Conservation (phyloP, 2,888 invertebrate genomes). For the Artemia sinica region DNA sequence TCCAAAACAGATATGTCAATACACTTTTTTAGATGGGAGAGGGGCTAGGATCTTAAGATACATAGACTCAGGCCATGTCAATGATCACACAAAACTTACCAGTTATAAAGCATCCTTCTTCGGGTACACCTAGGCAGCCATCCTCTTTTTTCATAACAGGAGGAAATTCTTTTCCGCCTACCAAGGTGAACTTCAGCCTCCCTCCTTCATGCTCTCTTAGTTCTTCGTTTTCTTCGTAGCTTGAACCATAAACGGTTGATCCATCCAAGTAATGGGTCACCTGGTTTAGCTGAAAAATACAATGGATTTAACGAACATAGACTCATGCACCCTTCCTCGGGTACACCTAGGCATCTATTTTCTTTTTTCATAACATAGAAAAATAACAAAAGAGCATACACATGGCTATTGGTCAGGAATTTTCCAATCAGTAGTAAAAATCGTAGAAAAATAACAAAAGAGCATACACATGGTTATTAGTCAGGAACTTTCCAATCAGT, state of each 20-base stretch:
- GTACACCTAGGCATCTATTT: background rate
- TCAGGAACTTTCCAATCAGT: too few species aligned
- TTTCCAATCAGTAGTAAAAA: too few species aligned
- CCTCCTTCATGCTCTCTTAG: conserved; percentile 52
- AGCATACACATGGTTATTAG: too few species aligned
- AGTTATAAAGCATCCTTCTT: conserved; percentile 7
- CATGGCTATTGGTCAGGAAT: too few species aligned
- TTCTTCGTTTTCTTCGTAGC: conserved; percentile 44
- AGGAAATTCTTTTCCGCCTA: conserved; percentile 15
- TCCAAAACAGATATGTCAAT: too few species aligned
- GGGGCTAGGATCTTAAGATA: too few species aligned
- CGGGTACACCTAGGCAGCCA: background rate
- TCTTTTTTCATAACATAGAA: conserved; percentile 13
- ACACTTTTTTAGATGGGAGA: too few species aligned
- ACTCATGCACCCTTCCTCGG: conserved; percentile 10
- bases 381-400: too few species aligned
- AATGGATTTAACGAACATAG: too few species aligned
- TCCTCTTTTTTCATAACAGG: conserved; percentile 11
- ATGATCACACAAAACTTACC: conserved; percentile 12
- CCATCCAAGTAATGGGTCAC: conserved; percentile 58
- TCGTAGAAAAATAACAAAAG: too few species aligned
- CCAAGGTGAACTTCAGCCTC: conserved; percentile 17
- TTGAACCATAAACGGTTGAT: conserved; percentile 63
- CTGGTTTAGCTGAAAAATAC: conserved; percentile 38
- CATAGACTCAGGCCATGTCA: background rate